Percentiles rank a stretch among this genome's conserved stretches.
phyloP scores from a whole-genome alignment of 2,113 vertebrate species.

The Myotis davidii region DNA sequence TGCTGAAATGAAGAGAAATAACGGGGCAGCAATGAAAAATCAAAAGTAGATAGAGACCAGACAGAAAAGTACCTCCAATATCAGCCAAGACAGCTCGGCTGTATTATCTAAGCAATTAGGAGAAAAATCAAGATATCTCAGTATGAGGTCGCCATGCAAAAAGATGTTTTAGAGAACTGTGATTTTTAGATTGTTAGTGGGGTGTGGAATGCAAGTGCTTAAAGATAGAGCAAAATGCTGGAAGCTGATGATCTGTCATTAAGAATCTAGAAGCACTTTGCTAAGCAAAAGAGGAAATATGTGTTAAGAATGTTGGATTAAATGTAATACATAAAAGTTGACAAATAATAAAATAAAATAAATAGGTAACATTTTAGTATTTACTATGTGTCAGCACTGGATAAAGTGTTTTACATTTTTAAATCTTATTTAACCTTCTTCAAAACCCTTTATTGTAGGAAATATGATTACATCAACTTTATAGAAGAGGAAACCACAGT shows the following conservation, averaged over 20 bases:
- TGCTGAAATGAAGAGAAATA: neutral
- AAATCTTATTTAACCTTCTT: neutral
- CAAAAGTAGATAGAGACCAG: neutral
- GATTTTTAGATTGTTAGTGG: neutral
- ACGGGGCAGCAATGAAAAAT: neutral
- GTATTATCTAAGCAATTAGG: neutral
- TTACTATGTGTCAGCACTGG: neutral
- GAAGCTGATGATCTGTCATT: neutral
- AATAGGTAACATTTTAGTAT: neutral
- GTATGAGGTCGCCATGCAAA: neutral
- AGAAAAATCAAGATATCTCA: slow-evolving; percentile 18
- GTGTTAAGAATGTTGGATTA: neutral
- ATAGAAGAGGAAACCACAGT: neutral
- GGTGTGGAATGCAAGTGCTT: neutral
- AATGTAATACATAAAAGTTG: neutral
- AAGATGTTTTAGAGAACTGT: neutral
- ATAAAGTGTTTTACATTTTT: neutral
- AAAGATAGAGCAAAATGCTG: slow-evolving; percentile 3
- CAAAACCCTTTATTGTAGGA: neutral
- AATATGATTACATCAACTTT: neutral
- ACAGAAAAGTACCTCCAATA: neutral
- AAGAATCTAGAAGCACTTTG: neutral
- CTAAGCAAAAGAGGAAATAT: neutral
- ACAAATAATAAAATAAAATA: neutral
- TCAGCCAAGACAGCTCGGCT: neutral